These are phyloP conservation scores for Tachystola acroxantha DNA, from an alignment of 2,888 invertebrate species.

Conservation along the genomic window DNA sequence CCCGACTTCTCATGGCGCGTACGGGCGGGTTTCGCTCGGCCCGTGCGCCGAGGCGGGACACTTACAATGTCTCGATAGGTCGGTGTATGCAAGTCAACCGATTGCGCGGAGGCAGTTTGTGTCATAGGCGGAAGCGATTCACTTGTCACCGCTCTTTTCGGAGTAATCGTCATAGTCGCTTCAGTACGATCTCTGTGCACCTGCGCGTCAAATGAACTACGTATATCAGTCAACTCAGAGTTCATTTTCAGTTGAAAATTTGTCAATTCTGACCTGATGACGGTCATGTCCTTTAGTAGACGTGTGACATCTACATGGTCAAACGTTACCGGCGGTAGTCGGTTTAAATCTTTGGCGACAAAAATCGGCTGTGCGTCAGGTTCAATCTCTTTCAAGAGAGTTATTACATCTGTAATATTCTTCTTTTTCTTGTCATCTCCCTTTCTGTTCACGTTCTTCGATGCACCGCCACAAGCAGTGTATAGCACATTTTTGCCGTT, in stretches of 20 bases:
- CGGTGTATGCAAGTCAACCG: too few species aligned
- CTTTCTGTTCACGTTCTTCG: too few species aligned
- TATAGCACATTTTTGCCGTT: too few species aligned
- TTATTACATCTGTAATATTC: too few species aligned
- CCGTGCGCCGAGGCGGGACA: not conserved
- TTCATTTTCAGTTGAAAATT: conserved; percentile 1
- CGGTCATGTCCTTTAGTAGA: conserved; percentile 8
- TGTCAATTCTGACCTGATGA: conserved; percentile 4
- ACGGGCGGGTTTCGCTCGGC: conserved; percentile 1
- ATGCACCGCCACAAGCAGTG: too few species aligned
- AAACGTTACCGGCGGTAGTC: too few species aligned
- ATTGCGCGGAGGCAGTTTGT: too few species aligned
- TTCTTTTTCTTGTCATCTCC: too few species aligned
- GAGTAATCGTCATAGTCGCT: not conserved
- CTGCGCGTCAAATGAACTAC: conserved; percentile 1
- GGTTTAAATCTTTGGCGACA: not conserved
- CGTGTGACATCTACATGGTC: too few species aligned
- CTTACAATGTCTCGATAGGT: not conserved
- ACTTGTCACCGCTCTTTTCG: not conserved
- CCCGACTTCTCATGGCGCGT: not conserved
- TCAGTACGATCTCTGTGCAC: not conserved
- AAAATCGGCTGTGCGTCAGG: too few species aligned
- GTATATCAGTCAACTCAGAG: conserved; percentile 1
- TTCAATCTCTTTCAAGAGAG: too few species aligned
- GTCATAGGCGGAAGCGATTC: not conserved